Evolutionary conservation across 1,140 invertebrate genomes (phyloP), one percentile per base, ranked within the genome.

Genomic region (Drosophila albomicans): DNA sequence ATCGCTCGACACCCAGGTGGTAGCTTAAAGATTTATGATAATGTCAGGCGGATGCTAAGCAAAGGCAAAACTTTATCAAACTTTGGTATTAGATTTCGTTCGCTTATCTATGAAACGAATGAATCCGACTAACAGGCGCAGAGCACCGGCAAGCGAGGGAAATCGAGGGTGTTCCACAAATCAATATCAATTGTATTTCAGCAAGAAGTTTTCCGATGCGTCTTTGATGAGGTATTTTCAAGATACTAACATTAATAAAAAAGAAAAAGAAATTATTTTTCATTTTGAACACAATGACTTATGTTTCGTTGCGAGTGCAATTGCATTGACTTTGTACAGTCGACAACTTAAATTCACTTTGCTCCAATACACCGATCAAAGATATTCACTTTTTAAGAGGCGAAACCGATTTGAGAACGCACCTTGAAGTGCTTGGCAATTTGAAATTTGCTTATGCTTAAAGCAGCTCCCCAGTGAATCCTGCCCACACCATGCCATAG

Each of bases 21-120:
- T 72, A 78, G 85, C 84, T 84, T 89, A 89, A 88, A 88, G 85
- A 88, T 88, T 88, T 88, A 88, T 87, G 80, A 81, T 88, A 88
- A 87, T 88, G 77, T 72, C 80, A 75, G 66, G 43, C 68, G 49
- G 56, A 52, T 41, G 66, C 69, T 46, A 57, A 64, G 56, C 54
- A 69, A 75, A 51, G 41, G 49, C 28, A 56, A 68, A 89, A 88
- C 61, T 80, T 88, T 89, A 75, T 43, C 80, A 79, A 73, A 84
- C 59, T 81, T 89, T 80, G 46, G 74, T 64, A 78, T 82, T 79
- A 87, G 70, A 78, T 87, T 82, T 70, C 71, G 68, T 74, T 72
- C 80, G 85, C 70, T 88, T 88, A 89, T 88, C 85, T 88, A 89
- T 84, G 81, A 80, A 80, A 84, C 71, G 78, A 78, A 89, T 52